Conservation (phyloP, 2,888 invertebrate species). For the Nebria salina region DNA sequence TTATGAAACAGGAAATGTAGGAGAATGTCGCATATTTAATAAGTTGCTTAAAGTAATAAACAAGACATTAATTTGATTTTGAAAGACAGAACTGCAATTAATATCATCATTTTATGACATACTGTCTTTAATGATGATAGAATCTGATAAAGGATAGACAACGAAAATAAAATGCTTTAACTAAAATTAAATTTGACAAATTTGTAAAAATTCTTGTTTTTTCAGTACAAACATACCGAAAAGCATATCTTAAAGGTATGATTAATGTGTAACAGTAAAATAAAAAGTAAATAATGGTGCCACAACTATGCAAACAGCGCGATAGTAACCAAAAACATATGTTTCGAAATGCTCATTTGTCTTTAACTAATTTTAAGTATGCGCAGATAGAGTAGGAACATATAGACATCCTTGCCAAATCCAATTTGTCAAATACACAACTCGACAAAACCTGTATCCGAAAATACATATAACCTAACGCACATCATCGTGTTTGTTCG, state of each 20-base stretch:
- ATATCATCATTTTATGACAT: no score
- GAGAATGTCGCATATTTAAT: no score
- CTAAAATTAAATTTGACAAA: neutral
- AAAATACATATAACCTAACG: neutral
- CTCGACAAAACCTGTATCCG: constrained; percentile 28
- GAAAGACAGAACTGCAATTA: no score
- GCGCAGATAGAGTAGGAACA: neutral
- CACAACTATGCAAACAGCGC: neutral
- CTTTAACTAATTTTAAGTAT: neutral
- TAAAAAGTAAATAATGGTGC: neutral
- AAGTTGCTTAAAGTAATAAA: no score
- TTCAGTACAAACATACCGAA: neutral
- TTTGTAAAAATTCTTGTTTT: neutral
- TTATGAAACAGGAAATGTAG: no score
- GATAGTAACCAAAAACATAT: neutral
- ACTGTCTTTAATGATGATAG: no score
- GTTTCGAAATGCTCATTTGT: neutral
- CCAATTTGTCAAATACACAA: constrained; percentile 31
- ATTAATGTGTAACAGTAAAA: neutral
- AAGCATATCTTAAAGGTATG: neutral
- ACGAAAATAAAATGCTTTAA: neutral
- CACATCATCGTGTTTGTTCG: constrained; percentile 13
- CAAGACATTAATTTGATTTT: no score
- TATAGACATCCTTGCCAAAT: constrained; percentile 19
- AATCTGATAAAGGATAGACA: no score